phyloP scores from a whole-genome alignment of 2,113 vertebrate species.

The Lepus europaeus region DNA sequence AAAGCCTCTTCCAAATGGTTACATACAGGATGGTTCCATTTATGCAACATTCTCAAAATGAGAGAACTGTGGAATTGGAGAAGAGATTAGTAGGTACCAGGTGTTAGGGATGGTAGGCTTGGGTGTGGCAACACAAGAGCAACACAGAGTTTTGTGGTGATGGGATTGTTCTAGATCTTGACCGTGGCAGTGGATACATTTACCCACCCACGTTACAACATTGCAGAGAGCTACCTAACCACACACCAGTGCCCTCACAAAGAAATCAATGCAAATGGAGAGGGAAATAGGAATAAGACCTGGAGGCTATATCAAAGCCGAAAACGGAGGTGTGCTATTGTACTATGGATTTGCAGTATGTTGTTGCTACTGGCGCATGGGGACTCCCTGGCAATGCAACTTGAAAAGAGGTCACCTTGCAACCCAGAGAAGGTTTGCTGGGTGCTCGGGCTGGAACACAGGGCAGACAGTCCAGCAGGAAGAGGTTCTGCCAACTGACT shows the following conservation, averaged over 20 bases:
- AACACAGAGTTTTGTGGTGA: not conserved
- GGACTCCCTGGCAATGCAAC: too few species aligned
- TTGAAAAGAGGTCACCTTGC: too few species aligned
- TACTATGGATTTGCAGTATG: not conserved
- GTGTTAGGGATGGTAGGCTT: accelerated
- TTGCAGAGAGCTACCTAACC: not conserved
- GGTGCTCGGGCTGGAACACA: too few species aligned
- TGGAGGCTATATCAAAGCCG: too few species aligned
- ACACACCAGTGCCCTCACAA: not conserved
- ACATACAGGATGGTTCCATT: not conserved
- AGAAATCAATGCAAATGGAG: not conserved
- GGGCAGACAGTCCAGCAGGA: too few species aligned
- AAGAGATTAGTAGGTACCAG: not conserved
- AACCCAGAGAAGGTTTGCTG: too few species aligned
- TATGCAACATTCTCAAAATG: not conserved
- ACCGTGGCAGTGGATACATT: too few species aligned
- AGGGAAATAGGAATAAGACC: not conserved
- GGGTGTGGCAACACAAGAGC: accelerated
- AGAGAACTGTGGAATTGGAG: not conserved
- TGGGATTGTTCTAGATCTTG: not conserved
- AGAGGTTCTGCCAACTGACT: too few species aligned
- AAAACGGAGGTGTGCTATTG: not conserved
- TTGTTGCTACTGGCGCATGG: too few species aligned
- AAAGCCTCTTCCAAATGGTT: not conserved
- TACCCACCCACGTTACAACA: not conserved